Conservation (phyloP, 2,797 vertebrate genomes). For the Muscicapa comitata region DNA sequence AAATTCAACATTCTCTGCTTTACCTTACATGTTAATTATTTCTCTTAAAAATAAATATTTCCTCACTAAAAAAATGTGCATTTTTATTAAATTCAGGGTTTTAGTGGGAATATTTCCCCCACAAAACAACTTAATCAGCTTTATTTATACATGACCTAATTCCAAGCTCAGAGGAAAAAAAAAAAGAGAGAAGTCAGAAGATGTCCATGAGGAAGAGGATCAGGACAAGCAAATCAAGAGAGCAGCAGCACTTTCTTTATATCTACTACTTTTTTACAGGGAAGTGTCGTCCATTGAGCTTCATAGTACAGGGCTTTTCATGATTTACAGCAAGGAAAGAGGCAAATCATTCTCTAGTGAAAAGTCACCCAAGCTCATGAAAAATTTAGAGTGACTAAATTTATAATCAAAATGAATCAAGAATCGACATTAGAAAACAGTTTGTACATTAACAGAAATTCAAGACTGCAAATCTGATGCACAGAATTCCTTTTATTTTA, state of each 20-base stretch:
- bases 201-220: not conserved
- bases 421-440: not conserved
- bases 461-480: not conserved
- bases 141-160: conserved; percentile 42
- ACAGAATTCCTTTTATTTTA: not conserved
- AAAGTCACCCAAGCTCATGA: conserved; percentile 30
- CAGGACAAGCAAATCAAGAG: not conserved
- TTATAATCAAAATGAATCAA: conserved; percentile 15
- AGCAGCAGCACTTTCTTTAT: not conserved
- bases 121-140: conserved; percentile 26
- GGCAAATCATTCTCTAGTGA: conserved; percentile 2
- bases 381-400: conserved; percentile 33
- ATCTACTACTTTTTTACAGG: not conserved
- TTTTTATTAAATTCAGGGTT: not conserved
- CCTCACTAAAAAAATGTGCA: not conserved
- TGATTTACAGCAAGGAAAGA: not conserved
- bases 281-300: not conserved
- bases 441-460: not conserved
- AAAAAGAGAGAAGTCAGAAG: not conserved
- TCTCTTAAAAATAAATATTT: not conserved
- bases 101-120: not conserved
- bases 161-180: not conserved
- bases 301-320: not conserved
- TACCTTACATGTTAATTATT: not conserved
- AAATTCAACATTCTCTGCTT: not conserved